Conservation (phyloP, 2,113 vertebrate genomes). For the Helogale parvula region DNA sequence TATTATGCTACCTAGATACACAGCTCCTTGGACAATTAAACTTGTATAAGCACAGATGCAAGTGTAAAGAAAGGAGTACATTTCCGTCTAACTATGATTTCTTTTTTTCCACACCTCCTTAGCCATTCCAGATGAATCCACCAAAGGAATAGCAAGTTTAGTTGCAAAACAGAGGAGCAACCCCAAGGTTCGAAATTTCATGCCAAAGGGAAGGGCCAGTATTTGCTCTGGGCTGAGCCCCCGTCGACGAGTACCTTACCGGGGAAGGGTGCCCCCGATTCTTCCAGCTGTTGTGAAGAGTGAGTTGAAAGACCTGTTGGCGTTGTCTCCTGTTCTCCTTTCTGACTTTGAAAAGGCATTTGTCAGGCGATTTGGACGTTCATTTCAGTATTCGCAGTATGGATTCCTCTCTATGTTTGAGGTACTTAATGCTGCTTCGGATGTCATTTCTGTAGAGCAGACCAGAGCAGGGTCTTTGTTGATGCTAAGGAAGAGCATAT, state of each 20-base stretch:
- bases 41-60: not conserved
- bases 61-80: not conserved
- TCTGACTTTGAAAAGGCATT: constrained; percentile 89
- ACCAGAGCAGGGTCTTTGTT: constrained; percentile 89
- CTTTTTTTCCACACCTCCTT: not conserved
- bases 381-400: constrained; percentile 85
- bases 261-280: constrained; percentile 78
- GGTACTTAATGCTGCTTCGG: constrained; percentile 86
- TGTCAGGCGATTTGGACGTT: constrained; percentile 86
- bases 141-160: constrained; percentile 88
- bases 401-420: constrained; percentile 92
- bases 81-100: not conserved
- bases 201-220: not conserved
- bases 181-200: constrained; percentile 26
- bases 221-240: not conserved
- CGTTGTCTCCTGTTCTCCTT: constrained; percentile 88
- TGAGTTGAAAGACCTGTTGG: constrained; percentile 90
- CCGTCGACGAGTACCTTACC: constrained; percentile 75
- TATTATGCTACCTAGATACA: not conserved
- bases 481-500: constrained; percentile 79
- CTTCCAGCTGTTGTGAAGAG: constrained; percentile 89
- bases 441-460: constrained; percentile 88
- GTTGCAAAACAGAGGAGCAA: constrained; percentile 88
- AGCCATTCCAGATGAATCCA: constrained; percentile 91
- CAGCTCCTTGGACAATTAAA: not conserved